phyloP scores from a whole-genome alignment of 2,888 invertebrate genomes.

The Carterocephalus palaemon region DNA sequence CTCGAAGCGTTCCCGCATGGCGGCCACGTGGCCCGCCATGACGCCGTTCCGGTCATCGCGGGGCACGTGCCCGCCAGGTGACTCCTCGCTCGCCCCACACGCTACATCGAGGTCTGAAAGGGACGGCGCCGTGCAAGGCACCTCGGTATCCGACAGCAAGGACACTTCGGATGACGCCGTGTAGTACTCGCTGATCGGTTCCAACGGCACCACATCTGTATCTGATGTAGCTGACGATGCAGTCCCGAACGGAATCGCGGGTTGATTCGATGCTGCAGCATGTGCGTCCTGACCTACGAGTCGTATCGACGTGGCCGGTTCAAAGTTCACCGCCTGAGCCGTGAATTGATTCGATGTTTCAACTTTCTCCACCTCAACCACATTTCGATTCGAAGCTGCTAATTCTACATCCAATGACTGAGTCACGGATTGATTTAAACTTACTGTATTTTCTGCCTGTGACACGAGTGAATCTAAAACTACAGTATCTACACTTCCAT shows the following conservation, averaged over 20 bases:
- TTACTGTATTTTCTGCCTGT: background rate
- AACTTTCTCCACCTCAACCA: background rate
- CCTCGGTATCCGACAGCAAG: conserved; percentile 51
- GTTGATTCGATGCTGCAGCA: conserved; percentile 4
- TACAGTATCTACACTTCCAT: conserved; percentile 1
- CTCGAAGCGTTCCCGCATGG: conserved; percentile 73
- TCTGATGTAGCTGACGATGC: conserved; percentile 35
- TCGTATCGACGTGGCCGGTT: background rate
- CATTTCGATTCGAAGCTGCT: background rate
- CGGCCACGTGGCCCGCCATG: conserved; percentile 72
- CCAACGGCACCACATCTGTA: conserved; percentile 40
- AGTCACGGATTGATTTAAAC: background rate
- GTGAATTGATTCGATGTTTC: background rate
- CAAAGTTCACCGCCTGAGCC: background rate
- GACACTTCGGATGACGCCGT: conserved; percentile 66
- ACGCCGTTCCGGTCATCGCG: conserved; percentile 52
- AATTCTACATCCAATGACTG: background rate
- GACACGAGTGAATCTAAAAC: background rate
- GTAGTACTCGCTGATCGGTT: conserved; percentile 63
- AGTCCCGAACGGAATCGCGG: background rate
- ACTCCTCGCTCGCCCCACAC: conserved; percentile 36
- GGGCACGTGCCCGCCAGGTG: conserved; percentile 44
- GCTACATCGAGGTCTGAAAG: too few species aligned
- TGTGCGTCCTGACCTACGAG: background rate
- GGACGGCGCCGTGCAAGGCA: conserved; percentile 44